Base-by-base conservation (phyloP, 1,140 invertebrate species). In the Hyles vespertilio region DNA sequence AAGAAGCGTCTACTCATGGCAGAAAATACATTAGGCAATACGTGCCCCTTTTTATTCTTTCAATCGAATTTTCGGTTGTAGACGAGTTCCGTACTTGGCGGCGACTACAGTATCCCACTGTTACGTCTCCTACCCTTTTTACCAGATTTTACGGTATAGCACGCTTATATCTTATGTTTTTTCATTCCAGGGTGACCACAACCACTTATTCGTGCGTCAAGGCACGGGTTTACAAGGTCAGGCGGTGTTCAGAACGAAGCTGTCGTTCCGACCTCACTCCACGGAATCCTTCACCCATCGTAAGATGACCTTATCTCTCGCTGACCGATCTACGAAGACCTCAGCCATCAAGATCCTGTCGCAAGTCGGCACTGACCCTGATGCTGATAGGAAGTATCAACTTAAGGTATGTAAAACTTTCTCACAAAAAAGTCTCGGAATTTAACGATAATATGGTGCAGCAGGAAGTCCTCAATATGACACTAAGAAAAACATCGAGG, bases 271-370 rank as follows among this genome's bases (percentile, higher is more conserved):
- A 58, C 98, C 98, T 2, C 97, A 99, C 82, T 99, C 98, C 0
- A 99, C 98, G 0, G 98, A 99, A 75, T 98, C 97, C 2, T 98
- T 99, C 86, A 99, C 98, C 2, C 98, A 99, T 90, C 93, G 98
- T 61, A 99, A 99, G 91, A 98, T 99, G 95, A 99, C 98, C 0
- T 92, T 99, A 85, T 99, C 97, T 0, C 90, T 99, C 50, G 98
- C 98, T 3, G 98, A 99, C 83, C 92, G 98, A 8, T 98, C 97
- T n/a, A 96, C 96, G 56, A 99, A 99, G 85, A 96, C 97, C 8
- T 95, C 96, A 11, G 98, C 98, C 59, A 98, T 99, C 71, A 98
- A 99, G 90, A 97, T 99, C 34, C 87, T 99, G 51, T 98, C 97
- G 0, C 96, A 96, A 86, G 97, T 98, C 56, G 98, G 97, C 10